Base-by-base conservation (phyloP, 2,888 invertebrate species). In the Trissoscelio sp. region DNA sequence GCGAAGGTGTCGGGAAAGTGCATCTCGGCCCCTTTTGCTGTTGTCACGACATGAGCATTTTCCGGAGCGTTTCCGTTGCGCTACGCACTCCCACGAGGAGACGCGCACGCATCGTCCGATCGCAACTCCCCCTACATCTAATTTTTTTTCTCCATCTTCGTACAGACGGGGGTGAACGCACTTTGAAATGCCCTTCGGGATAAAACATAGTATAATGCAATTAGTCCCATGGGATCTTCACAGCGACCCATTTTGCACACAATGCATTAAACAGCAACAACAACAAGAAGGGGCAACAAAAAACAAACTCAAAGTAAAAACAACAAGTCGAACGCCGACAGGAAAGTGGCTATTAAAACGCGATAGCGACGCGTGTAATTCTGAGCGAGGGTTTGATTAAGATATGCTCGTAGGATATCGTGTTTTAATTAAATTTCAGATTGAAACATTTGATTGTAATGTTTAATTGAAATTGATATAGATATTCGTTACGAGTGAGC, bases 31-130 rank as follows among this genome's bases (percentile, higher is more conserved):
- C 31, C 11, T 22, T 60, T 60, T 28, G 6, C 22, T 28, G 58
- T 20, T 34, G 22, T 24, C 62, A 24, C 31, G 44, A 64, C 44
- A 44, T 22, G 73, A 44, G 48, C 55, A 16, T 78, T 81, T 81
- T 78, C 79, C 79, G 53, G 44, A 34, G 53, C 60, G 53, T 66
- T 81, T 73, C 81, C 78, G 73, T 44, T 74, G 69, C 62, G 31
- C 16, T 11, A 66, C 46, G 37, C 39, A 70, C 72, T 81, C 81
- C 69, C 77, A 75, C 77, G 77, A 57, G 16, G 3, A 42, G 37
- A 57, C 57, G 51, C 67, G 53, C 77, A 81, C 73, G 78, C 67
- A 66, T 22, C 18, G 53, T 22, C 73, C 67, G 64, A 62, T 60
- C 73, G 14, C 57, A 12, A 11, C 28, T 18, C 60, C 64, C 55